These are phyloP conservation scores for Baccha elongata DNA, from an alignment of 2,888 invertebrate species.

Conservation along the genomic window DNA sequence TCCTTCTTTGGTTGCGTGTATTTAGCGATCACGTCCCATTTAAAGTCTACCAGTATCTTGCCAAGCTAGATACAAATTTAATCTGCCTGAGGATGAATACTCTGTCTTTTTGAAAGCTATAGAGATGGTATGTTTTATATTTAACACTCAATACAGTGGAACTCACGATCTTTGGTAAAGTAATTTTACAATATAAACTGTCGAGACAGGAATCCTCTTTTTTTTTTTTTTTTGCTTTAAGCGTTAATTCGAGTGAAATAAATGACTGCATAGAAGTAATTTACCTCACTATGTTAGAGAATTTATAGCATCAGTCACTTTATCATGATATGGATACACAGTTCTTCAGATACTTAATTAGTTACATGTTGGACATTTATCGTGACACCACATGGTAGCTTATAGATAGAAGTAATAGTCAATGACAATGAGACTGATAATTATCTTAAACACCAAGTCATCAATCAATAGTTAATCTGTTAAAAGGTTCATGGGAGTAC, in stretches of 20 bases:
- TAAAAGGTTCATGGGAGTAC: background rate
- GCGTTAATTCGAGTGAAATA: background rate
- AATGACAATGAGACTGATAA: conserved; percentile 32
- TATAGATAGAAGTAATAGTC: too few relatives aligned
- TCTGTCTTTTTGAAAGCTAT: too few relatives aligned
- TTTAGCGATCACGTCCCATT: background rate
- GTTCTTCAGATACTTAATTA: conserved; percentile 54
- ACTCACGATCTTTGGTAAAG: conserved; percentile 33
- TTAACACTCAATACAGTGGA: conserved; percentile 36
- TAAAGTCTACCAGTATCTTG: background rate
- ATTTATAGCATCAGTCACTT: conserved; percentile 32
- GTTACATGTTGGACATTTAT: conserved; percentile 39
- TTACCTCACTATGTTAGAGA: background rate
- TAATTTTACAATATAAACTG: conserved; percentile 7
- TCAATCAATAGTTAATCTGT: background rate
- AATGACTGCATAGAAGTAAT: conserved; percentile 6
- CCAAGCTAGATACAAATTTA: background rate
- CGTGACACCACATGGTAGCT: conserved; percentile 45
- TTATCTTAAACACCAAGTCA: background rate
- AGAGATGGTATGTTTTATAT: conserved; percentile 34
- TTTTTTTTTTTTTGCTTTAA: too few relatives aligned
- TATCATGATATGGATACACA: conserved; percentile 15
- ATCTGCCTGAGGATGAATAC: conserved; percentile 1
- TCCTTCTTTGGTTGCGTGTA: background rate
- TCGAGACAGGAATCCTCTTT: background rate